Evolutionary conservation across 2,113 vertebrate species (phyloP).

Genomic region (Sinosuthora webbiana): DNA sequence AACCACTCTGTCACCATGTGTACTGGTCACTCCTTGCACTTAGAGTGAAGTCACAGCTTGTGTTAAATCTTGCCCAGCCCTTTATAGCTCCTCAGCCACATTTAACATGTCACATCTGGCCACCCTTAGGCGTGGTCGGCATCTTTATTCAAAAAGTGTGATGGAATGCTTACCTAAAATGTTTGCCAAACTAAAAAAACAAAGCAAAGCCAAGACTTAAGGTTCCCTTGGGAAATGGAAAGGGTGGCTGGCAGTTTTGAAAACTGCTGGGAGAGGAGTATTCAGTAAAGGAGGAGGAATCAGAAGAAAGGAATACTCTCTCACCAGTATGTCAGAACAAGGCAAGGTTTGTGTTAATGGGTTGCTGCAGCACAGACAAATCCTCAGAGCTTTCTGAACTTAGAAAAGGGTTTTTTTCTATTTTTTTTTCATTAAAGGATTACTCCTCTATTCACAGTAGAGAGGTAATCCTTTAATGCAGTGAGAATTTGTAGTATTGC

Average conservation of each 20-base stretch:
- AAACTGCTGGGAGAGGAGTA: not conserved
- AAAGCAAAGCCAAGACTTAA: not conserved
- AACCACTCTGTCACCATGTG: not conserved
- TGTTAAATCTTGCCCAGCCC: not conserved
- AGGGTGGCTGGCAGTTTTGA: not conserved
- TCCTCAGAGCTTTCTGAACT: not conserved
- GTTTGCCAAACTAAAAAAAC: not conserved
- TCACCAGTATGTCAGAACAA: not conserved
- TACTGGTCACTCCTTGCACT: not conserved
- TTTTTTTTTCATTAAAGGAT: not conserved
- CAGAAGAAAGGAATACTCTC: not conserved
- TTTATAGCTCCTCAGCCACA: not conserved
- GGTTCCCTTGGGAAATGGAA: not conserved
- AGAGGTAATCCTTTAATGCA: not conserved
- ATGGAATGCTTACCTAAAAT: not conserved
- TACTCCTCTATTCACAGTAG: not conserved
- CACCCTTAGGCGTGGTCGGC: not conserved
- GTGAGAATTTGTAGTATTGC: not conserved
- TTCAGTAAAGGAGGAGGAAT: not conserved
- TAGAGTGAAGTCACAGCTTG: not conserved
- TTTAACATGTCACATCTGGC: slow-evolving; percentile 4
- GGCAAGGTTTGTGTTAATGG: not conserved
- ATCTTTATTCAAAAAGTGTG: not conserved
- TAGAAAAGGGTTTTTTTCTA: not conserved
- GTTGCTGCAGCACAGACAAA: not conserved